These are phyloP conservation scores for Trichomalopsis sarcophagae DNA, from an alignment of 1,140 invertebrate species.

Conservation along the genomic window DNA sequence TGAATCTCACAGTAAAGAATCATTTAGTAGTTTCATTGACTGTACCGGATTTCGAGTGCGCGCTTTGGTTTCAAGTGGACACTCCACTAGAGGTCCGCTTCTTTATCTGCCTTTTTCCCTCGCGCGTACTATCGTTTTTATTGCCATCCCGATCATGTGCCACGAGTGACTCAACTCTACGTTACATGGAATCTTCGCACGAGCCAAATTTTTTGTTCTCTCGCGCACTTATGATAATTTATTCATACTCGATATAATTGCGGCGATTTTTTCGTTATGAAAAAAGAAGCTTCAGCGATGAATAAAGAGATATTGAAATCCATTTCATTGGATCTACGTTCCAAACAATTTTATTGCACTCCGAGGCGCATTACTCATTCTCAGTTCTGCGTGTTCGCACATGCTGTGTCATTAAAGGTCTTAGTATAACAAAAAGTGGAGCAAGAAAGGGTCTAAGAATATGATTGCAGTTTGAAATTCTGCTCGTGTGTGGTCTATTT, in stretches of 20 bases:
- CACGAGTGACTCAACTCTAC: slow-evolving; percentile 12
- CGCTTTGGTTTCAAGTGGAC: slow-evolving; percentile 60
- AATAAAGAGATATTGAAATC: no score
- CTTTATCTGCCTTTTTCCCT: slow-evolving; percentile 49
- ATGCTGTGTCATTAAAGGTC: neutral
- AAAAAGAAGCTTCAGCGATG: no score
- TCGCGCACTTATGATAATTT: neutral
- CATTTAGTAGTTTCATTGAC: slow-evolving; percentile 16
- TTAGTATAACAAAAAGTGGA: slow-evolving; percentile 30
- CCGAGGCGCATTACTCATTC: slow-evolving; percentile 4
- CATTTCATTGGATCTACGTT: neutral
- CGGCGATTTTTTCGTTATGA: neutral
- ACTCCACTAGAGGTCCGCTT: slow-evolving; percentile 65
- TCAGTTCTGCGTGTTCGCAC: neutral
- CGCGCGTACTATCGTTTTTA: slow-evolving; percentile 30
- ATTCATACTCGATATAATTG: no score
- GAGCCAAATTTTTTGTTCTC: slow-evolving; percentile 25
- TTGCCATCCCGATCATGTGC: neutral
- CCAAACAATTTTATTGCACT: neutral
- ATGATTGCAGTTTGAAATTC: slow-evolving; percentile 32
- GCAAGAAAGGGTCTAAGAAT: slow-evolving; percentile 41
- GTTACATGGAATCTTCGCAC: slow-evolving; percentile 11
- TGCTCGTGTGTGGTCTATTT: slow-evolving; percentile 32
- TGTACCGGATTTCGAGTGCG: slow-evolving; percentile 34
- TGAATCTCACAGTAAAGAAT: neutral